Base-by-base conservation (phyloP, 2,888 invertebrate genomes). In the Euplagia quadripunctaria region DNA sequence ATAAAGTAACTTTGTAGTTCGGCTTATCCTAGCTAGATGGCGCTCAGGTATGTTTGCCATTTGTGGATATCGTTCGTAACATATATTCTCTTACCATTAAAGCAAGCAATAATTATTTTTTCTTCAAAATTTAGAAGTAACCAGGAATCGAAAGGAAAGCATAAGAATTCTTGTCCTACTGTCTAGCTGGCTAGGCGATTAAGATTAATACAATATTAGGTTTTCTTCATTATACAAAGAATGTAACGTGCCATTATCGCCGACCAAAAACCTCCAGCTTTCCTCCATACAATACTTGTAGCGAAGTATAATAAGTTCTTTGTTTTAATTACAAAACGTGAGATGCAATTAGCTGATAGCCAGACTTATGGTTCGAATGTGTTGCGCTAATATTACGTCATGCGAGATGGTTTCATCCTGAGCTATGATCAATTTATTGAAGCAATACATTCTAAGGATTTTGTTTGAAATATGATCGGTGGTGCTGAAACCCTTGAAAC, bases 281-380 rank as follows among this genome's bases (percentile, higher is more conserved):
- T 61, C 17, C n/a, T 16, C 58, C 14, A 71, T 49, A 70, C 67
- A 67, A 65, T 41, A 16, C 64, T 58, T 68, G 71, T 67, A 41
- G 9, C 41, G 1, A 20, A 55, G 16, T 63, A 71, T 68, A 71
- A 74, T 71, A 64, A 58, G 68, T 31, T 74, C 81, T 80, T 83
- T 84, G 83, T 84, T 82, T 84, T 84, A 83, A 82, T 83, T 84
- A 80, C 83, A 82, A 83, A 83, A 74, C 76, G 42, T 61, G 67
- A 76, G 85, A 83, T 83, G 76, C 81, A 83, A 83, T 83, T 84
- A 83, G 65, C 69, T 52, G 83, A 83, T 83, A 83, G 74, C 14
- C 64, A 74, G 74, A 81, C 76, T 82, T 78, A 77, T 77, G 78
- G 80, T 65, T 72, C 64, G 74, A 64, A 66, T 43, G 63, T 58